Percentiles rank a stretch among this genome's conserved stretches.
These are phyloP conservation scores for Limosa lapponica DNA, from an alignment of 2,797 vertebrate genomes.

Conservation along the genomic window DNA sequence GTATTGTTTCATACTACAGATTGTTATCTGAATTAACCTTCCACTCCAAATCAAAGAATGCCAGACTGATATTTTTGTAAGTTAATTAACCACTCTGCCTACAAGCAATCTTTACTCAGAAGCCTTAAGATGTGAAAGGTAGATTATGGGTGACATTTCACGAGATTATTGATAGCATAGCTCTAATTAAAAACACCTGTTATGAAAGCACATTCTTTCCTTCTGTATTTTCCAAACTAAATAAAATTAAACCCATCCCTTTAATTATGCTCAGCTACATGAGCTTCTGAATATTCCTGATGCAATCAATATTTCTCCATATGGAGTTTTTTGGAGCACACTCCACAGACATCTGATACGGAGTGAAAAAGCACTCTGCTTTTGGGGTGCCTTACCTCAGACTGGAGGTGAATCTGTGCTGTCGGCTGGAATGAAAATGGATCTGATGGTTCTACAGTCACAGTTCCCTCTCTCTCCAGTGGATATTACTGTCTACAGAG, in stretches of 20 bases:
- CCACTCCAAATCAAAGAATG: not conserved
- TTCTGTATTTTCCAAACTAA: not conserved
- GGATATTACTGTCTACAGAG: not conserved
- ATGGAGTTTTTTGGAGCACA: not conserved
- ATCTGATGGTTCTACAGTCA: not conserved
- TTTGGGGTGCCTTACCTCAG: not conserved
- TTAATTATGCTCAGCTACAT: not conserved
- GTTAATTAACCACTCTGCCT: not conserved
- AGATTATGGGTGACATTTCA: not conserved
- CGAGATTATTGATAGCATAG: not conserved
- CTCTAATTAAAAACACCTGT: not conserved
- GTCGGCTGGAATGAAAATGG: not conserved
- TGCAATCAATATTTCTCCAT: not conserved
- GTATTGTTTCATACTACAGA: not conserved
- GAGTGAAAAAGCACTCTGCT: not conserved
- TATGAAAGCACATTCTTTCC: not conserved
- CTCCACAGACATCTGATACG: not conserved
- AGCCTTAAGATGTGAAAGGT: not conserved
- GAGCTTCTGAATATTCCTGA: not conserved
- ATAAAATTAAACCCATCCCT: not conserved
- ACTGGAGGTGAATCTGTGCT: not conserved
- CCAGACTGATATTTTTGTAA: not conserved
- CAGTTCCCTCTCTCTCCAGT: not conserved
- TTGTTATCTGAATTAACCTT: not conserved
- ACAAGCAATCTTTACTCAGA: not conserved